Evolutionary conservation across 2,888 invertebrate species (phyloP).

Genomic region (Camptogramma bilineatum): DNA sequence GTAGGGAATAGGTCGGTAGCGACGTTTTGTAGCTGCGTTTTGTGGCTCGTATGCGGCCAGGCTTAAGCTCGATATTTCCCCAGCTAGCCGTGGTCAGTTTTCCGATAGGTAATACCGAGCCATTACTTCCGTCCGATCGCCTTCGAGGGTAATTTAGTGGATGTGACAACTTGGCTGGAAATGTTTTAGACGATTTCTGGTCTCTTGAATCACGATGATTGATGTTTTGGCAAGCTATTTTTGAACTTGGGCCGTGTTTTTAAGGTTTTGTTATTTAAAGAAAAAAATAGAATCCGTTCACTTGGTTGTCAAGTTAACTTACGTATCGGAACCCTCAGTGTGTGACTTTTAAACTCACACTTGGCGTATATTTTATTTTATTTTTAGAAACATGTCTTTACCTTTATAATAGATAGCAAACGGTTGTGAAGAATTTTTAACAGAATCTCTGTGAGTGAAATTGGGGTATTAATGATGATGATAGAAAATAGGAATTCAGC

Average conservation of each 20-base stretch:
- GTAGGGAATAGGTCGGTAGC: too few species aligned
- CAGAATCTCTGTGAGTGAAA: too few species aligned
- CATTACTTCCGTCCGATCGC: slow-evolving; percentile 46
- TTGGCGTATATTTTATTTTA: too few species aligned
- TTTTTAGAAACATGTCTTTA: too few species aligned
- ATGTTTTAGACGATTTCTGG: slow-evolving; percentile 39
- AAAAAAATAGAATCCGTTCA: background rate
- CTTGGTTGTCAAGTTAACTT: background rate
- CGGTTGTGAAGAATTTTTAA: too few species aligned
- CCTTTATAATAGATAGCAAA: too few species aligned
- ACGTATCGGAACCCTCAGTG: too few species aligned
- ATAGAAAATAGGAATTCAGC: too few species aligned
- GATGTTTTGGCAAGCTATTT: slow-evolving; percentile 22
- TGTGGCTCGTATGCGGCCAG: too few species aligned
- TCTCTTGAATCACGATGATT: slow-evolving; percentile 22
- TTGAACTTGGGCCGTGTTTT: background rate
- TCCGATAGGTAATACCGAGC: slow-evolving; percentile 24
- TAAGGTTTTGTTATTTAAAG: background rate
- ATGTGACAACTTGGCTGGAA: slow-evolving; percentile 27
- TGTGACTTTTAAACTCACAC: too few species aligned
- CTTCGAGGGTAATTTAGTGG: slow-evolving; percentile 43
- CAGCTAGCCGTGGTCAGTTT: slow-evolving; percentile 32
- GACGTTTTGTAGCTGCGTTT: too few species aligned
- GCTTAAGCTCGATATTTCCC: background rate
- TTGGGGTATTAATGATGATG: too few species aligned